Evolutionary conservation across 2,797 vertebrate genomes (phyloP), one percentile per base, ranked within the genome.

Genomic region (Xerus rutilus): DNA sequence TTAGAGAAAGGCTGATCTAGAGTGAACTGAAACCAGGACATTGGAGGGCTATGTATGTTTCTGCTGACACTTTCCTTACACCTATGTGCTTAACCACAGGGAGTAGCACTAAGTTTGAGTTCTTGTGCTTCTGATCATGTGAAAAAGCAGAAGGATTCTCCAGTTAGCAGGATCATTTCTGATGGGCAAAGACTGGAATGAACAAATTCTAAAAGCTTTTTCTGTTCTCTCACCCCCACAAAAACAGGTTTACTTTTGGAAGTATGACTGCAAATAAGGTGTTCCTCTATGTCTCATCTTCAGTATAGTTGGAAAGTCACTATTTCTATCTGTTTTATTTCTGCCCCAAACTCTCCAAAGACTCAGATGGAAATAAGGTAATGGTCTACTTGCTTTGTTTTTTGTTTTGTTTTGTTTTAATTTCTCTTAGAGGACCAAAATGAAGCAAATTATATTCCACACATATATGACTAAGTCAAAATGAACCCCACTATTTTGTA

Each of bases 271-370:
- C 20, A 73, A 11, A 70, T 14, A 12, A 30, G 64, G 4, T 11
- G 0, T n/a, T 47, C 43, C 14, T 82, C 54, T 94, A 14, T 64
- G 25, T 47, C 49, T 74, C 21, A 32, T 30, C 28, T 94, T 83
- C 17, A 18, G n/a, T 67, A 3, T 59, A 6, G 43, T 23, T 67
- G 8, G 25, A 47, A 69, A 86, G 21, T 57, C 43, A 23, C 49
- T 72, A 43, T 79, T 74, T 2, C 54, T 78, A n/a, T 17, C 35
- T 94, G 45, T 67, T 95, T 88, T 54, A 74, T 86, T 92, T 93
- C 45, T 78, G 5, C 14, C 10, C 64, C 20, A 82, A 82, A 82
- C 57, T 18, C 32, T 82, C 78, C 35, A 47, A 91, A 95, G 52
- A 32, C 15, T 88, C 57, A 72, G 57, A 73, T 45, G 84, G 52